phyloP scores from a whole-genome alignment of 2,113 vertebrate genomes.

The Desmodus rotundus region DNA sequence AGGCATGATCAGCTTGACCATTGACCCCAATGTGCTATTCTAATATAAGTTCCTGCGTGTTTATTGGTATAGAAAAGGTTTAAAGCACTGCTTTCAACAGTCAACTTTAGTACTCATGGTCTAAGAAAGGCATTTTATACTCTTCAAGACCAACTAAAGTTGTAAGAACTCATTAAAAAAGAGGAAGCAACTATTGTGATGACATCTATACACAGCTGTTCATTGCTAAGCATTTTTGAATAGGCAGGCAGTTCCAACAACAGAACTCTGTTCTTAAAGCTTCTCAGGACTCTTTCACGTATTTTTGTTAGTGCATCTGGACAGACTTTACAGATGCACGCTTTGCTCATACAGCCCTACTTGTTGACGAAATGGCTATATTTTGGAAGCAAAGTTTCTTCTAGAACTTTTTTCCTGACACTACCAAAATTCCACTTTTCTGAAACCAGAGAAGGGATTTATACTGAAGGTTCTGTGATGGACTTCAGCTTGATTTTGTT shows the following conservation, averaged over 20 bases:
- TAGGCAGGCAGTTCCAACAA: background rate
- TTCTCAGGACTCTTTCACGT: background rate
- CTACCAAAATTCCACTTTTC: constrained; percentile 7
- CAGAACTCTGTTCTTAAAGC: background rate
- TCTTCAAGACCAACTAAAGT: constrained; percentile 41
- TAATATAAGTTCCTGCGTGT: background rate
- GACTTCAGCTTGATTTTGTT: background rate
- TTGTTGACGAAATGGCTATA: background rate
- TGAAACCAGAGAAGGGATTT: background rate
- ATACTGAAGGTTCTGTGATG: background rate
- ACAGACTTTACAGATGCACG: background rate
- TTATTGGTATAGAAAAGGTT: background rate
- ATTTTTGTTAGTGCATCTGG: background rate
- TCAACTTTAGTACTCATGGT: constrained; percentile 54
- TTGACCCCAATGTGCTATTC: background rate
- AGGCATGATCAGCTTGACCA: background rate
- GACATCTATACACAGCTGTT: background rate
- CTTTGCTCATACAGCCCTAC: background rate
- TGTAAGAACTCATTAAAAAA: background rate
- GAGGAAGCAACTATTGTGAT: background rate
- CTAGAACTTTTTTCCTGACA: constrained; percentile 9
- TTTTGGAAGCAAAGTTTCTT: background rate
- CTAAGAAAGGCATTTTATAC: constrained; percentile 30
- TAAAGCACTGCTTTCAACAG: constrained; percentile 30
- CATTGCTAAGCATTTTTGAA: background rate